phyloP scores from a whole-genome alignment of 2,888 invertebrate species.

The Ophion obscuratus region DNA sequence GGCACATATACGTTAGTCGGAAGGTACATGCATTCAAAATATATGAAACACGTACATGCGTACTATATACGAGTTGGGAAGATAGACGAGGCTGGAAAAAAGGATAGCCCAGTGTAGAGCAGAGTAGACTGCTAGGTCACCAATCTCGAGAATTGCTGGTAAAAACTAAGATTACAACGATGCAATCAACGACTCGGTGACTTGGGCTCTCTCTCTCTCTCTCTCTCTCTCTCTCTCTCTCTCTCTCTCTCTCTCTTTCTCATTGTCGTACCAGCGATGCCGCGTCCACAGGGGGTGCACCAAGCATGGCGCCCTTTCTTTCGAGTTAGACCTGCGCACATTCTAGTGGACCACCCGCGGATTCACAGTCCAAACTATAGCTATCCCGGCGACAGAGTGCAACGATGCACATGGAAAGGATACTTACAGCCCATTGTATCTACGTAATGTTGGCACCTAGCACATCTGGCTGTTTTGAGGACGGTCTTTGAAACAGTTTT shows the following conservation, averaged over 20 bases:
- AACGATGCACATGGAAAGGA: not conserved
- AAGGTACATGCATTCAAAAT: no score
- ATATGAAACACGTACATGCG: no score
- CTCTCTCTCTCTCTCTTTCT: slow-evolving; percentile 13
- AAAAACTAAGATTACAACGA: slow-evolving; percentile 82
- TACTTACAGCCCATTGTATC: not conserved
- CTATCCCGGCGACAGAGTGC: slow-evolving; percentile 65
- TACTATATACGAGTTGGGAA: no score
- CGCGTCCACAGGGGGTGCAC: slow-evolving; percentile 11
- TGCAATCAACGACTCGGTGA: slow-evolving; percentile 76
- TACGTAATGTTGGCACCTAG: not conserved
- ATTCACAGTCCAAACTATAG: slow-evolving; percentile 75
- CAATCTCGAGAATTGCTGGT: slow-evolving; percentile 74
- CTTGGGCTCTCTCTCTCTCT: not conserved
- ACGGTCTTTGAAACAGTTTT: no score
- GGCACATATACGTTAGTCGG: no score
- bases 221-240: slow-evolving; percentile 15
- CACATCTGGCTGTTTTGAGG: no score
- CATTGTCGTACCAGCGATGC: slow-evolving; percentile 3
- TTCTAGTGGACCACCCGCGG: slow-evolving; percentile 58
- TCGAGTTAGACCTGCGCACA: slow-evolving; percentile 60
- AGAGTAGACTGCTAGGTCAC: slow-evolving; percentile 56
- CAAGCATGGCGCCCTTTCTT: slow-evolving; percentile 57
- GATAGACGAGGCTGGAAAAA: not conserved
- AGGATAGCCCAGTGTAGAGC: not conserved